A percentile compares a stretch with the other conserved stretches of the same genome.
phyloP scores from a whole-genome alignment of 2,113 vertebrate species.

The Galbula dea region DNA sequence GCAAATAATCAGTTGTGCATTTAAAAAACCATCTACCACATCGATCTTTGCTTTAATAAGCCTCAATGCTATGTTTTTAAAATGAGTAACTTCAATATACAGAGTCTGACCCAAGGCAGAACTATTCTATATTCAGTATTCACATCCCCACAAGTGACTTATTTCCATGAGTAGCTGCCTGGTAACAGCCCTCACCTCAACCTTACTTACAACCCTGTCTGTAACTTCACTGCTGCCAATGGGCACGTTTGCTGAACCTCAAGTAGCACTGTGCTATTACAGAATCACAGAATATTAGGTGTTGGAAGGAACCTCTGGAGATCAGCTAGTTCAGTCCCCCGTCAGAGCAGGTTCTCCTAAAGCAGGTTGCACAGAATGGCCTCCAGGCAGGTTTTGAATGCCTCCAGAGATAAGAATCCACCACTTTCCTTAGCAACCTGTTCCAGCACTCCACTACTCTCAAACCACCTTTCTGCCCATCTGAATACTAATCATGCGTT shows the following conservation, averaged over 20 bases:
- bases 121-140: background rate
- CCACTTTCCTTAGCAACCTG: too few relatives aligned
- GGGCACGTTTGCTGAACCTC: background rate
- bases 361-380: too few relatives aligned
- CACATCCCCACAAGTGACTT: background rate
- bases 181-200: background rate
- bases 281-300: too few relatives aligned
- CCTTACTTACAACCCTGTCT: too few relatives aligned
- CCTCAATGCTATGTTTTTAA: background rate
- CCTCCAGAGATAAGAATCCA: too few relatives aligned
- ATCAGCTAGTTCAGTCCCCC: too few relatives aligned
- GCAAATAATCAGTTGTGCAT: constrained; percentile 71
- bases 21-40: constrained; percentile 81
- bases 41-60: background rate
- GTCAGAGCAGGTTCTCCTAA: too few relatives aligned
- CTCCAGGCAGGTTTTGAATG: too few relatives aligned
- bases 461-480: background rate
- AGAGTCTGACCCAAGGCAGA: background rate
- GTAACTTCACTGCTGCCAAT: background rate
- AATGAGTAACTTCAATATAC: background rate
- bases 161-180: background rate
- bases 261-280: background rate
- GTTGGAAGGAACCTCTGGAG: too few relatives aligned
- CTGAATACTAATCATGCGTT: rapidly evolving
- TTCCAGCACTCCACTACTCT: too few relatives aligned